These are phyloP conservation scores for Decapterus maruadsi DNA, from an alignment of 2,797 vertebrate species.

Conservation along the genomic window DNA sequence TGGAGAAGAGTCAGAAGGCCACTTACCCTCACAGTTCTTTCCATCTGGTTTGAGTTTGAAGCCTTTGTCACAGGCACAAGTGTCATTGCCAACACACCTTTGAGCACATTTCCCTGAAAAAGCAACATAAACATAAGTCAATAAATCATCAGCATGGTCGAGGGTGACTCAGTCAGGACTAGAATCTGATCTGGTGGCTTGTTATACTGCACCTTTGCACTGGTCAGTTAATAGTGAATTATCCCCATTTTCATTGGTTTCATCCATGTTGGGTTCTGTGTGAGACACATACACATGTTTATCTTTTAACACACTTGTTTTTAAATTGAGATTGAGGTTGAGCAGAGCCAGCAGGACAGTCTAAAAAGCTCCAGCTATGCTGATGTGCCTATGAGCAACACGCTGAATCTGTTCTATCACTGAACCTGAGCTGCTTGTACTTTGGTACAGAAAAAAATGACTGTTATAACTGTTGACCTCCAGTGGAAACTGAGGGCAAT, in stretches of 20 bases:
- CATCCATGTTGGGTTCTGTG: constrained; percentile 59
- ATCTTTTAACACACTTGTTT: background rate
- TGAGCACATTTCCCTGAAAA: constrained; percentile 90
- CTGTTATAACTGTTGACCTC: background rate
- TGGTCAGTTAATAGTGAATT: constrained; percentile 80
- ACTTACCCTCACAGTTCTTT: constrained; percentile 92
- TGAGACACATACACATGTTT: background rate
- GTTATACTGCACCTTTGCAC: constrained; percentile 88
- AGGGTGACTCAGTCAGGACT: no score
- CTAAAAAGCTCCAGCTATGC: no score
- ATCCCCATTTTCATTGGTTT: constrained; percentile 65
- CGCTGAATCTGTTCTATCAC: background rate
- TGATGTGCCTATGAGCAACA: background rate
- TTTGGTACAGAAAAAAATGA: background rate
- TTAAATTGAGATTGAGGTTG: no score
- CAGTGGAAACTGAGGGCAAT: background rate
- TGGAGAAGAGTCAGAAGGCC: no score
- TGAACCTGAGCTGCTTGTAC: background rate
- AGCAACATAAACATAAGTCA: constrained; percentile 15
- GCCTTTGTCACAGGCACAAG: constrained; percentile 92
- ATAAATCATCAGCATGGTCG: background rate
- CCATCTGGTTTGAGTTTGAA: constrained; percentile 92
- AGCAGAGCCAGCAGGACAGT: no score
- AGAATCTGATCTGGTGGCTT: background rate
- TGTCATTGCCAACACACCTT: constrained; percentile 87